Percentiles rank a stretch among this genome's conserved stretches.
Evolutionary conservation across 2,797 vertebrate genomes (phyloP).

Genomic region (Thaleichthys pacificus): DNA sequence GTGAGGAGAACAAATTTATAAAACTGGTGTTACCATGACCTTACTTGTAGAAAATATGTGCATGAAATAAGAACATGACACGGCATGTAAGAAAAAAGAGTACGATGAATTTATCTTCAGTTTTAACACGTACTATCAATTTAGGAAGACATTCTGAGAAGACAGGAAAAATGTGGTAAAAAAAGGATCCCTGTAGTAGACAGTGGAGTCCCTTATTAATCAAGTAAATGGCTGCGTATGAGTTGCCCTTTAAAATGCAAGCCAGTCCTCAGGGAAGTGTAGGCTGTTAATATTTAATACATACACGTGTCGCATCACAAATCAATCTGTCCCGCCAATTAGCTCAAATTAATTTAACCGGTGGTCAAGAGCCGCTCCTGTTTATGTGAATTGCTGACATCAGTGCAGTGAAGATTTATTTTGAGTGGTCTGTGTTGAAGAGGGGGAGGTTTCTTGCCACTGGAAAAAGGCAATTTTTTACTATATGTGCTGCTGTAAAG

Average conservation of each 20-base stretch:
- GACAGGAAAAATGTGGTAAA: slow-evolving; percentile 54
- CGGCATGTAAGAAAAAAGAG: neutral
- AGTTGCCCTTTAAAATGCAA: slow-evolving; percentile 76
- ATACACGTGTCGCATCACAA: slow-evolving; percentile 70
- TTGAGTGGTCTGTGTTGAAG: slow-evolving; percentile 16
- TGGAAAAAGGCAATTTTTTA: neutral
- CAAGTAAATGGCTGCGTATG: slow-evolving; percentile 66
- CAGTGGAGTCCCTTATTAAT: slow-evolving; percentile 70
- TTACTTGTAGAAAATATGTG: neutral
- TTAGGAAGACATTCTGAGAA: slow-evolving; percentile 26
- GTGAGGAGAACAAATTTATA: neutral
- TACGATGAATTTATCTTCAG: slow-evolving; percentile 14
- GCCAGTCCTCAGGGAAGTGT: slow-evolving; percentile 65
- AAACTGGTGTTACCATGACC: slow-evolving; percentile 2
- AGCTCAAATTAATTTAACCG: slow-evolving; percentile 73
- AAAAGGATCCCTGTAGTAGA: slow-evolving; percentile 61
- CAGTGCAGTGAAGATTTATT: slow-evolving; percentile 43
- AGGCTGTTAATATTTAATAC: slow-evolving; percentile 78
- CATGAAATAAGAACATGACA: neutral
- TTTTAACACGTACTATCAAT: neutral
- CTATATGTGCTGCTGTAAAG: slow-evolving; percentile 16
- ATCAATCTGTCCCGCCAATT: slow-evolving; percentile 76
- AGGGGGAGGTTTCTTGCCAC: slow-evolving; percentile 14
- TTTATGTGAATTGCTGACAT: slow-evolving; percentile 60
- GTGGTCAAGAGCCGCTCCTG: slow-evolving; percentile 67